Percentiles rank a stretch among this genome's conserved stretches.
Evolutionary conservation across 2,888 invertebrate species (phyloP).

Genomic region (Xestoiulus laeticollis): DNA sequence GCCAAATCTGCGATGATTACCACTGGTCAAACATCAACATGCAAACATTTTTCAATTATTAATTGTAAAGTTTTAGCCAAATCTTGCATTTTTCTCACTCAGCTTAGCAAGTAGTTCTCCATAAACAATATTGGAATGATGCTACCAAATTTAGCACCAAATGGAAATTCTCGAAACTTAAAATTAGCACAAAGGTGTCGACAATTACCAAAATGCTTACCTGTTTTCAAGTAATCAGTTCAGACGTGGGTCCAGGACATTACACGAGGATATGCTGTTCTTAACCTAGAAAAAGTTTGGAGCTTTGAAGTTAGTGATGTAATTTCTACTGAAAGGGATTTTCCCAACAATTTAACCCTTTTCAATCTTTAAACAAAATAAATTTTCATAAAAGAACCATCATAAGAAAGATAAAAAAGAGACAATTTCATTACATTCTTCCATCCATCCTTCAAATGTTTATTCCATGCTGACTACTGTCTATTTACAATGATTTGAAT

Average conservation of each 20-base stretch:
- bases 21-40: too few relatives aligned
- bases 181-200: neutral
- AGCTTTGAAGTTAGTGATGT: too few relatives aligned
- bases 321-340: too few relatives aligned
- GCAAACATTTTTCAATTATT: too few relatives aligned
- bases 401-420: neutral
- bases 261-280: neutral
- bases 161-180: neutral
- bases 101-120: neutral
- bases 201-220: neutral
- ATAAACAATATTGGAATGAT: neutral
- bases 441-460: constrained; percentile 49
- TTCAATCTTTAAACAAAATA: too few relatives aligned
- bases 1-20: too few relatives aligned
- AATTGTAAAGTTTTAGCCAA: too few relatives aligned
- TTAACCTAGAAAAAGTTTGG: neutral
- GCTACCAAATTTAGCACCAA: constrained; percentile 4
- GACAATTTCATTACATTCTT: neutral
- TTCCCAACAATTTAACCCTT: too few relatives aligned
- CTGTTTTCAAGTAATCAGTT: neutral
- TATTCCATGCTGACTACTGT: constrained; percentile 46
- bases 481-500: constrained; percentile 52
- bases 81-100: neutral
- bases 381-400: too few relatives aligned
- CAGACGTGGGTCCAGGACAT: constrained; percentile 8